These are phyloP conservation scores for Barnardius zonarius DNA, from an alignment of 2,113 vertebrate genomes.

Conservation along the genomic window DNA sequence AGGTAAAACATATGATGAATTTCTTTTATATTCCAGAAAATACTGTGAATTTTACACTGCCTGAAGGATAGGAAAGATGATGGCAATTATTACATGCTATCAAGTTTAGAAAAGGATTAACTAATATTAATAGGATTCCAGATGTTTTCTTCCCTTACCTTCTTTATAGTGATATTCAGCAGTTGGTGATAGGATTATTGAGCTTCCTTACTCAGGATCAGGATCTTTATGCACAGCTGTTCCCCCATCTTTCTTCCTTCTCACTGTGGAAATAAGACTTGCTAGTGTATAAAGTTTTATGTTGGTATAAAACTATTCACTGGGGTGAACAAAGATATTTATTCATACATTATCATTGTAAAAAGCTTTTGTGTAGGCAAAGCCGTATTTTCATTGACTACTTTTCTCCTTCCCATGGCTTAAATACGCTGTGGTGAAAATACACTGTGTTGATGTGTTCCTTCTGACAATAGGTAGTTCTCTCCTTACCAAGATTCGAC, in stretches of 20 bases:
- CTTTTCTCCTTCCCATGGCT: not conserved
- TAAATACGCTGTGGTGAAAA: not conserved
- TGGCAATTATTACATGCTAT: not conserved
- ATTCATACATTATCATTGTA: not conserved
- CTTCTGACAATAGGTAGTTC: conserved; percentile 23
- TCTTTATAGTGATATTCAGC: not conserved
- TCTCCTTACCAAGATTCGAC: conserved; percentile 7
- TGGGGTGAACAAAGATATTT: not conserved
- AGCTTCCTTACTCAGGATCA: not conserved
- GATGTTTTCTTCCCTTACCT: not conserved
- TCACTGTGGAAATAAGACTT: not conserved
- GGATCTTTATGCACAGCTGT: not conserved
- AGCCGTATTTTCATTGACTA: not conserved
- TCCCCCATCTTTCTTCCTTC: not conserved
- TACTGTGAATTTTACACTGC: not conserved
- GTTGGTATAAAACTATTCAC: not conserved
- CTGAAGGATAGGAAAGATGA: not conserved
- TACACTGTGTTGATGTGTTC: not conserved
- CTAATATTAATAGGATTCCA: not conserved
- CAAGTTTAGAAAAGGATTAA: not conserved
- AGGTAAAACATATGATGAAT: not conserved
- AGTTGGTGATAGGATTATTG: not conserved
- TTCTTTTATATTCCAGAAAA: not conserved
- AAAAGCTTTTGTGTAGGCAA: not conserved
- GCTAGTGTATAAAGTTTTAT: not conserved